A percentile compares a stretch with the other conserved stretches of the same genome.
Evolutionary conservation across 2,888 invertebrate genomes (phyloP).

Genomic region (Vandiemenella viatica): DNA sequence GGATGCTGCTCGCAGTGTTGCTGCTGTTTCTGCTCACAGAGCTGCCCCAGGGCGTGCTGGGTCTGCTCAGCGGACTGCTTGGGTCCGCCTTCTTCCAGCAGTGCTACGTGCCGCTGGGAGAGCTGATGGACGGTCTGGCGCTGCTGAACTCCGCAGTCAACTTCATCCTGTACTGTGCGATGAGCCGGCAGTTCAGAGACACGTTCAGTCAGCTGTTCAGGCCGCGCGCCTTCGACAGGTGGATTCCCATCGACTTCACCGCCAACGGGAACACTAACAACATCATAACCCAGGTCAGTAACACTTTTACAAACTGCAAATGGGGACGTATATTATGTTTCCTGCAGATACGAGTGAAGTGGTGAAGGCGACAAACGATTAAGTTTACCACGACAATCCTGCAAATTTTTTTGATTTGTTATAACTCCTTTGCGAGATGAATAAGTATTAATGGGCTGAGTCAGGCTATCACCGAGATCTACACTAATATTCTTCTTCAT

Average conservation of each 20-base stretch:
- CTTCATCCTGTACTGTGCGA: conserved; percentile 83
- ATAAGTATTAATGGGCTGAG: too few species aligned
- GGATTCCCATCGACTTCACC: conserved; percentile 30
- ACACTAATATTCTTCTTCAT: too few species aligned
- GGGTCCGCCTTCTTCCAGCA: conserved; percentile 62
- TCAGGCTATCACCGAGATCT: too few species aligned
- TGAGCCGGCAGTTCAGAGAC: conserved; percentile 83
- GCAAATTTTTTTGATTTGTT: too few species aligned
- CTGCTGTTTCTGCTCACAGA: conserved; percentile 77
- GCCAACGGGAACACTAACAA: conserved; percentile 20
- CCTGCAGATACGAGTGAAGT: too few species aligned
- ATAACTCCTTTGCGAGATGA: too few species aligned
- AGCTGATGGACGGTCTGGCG: conserved; percentile 79
- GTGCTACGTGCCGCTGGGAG: conserved; percentile 69
- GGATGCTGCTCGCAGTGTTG: conserved; percentile 75
- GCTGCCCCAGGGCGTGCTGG: conserved; percentile 59
- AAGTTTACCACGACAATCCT: too few species aligned
- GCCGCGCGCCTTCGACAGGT: conserved; percentile 42
- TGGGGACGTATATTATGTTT: too few species aligned
- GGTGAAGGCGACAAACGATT: too few species aligned
- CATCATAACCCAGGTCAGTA: conserved; percentile 13
- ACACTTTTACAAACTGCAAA: too few species aligned
- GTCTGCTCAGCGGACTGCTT: conserved; percentile 60
- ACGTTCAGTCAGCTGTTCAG: conserved; percentile 59
- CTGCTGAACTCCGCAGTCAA: conserved; percentile 84